Base-by-base conservation (phyloP, 2,113 vertebrate genomes). In the Periophthalmodon schlosseri region DNA sequence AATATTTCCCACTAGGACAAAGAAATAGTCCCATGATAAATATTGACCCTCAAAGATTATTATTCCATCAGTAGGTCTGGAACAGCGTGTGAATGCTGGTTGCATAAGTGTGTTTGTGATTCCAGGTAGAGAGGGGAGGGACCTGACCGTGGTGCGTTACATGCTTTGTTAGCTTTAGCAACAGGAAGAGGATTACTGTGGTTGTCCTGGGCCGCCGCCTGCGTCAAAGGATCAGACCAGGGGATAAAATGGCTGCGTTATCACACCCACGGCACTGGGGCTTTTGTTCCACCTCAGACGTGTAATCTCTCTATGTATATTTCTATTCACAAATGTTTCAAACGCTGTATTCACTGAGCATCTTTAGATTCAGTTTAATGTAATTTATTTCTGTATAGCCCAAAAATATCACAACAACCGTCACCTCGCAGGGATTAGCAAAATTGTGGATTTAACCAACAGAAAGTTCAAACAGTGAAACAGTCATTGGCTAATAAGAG, bases 181-280 rank as follows among this genome's bases (percentile, higher is more conserved):
- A 81, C 76, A 69, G 70, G 60, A 72, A 69, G 77, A 82, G 91
- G 91, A 92, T 93, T 93, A 92, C n/a, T 72, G 78, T 82, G 69
- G 78, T 88, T 90, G 83, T 78, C 81, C 83, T 90, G 85, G 89
- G 82, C 90, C 76, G 87, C 86, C 88, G 87, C 86, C 88, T 91
- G 77, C 83, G 89, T 92, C 86, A 91, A 90, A 89, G 91, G 93
- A 92, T 93, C 88, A 90, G 83, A 66, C 79, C 39, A n/a, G 76
- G 66, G 85, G 88, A 88, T 84, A 81, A 88, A 87, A 88, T 79
- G 73, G 78, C 64, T 66, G 72, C 14, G 16, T 70, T 77, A 79
- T 84, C 72, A 81, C 74, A 58, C 73, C 54, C 20, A 33, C 21
- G 68, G 21, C 76, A 39, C 13, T 71, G 67, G 58, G n/a, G 9